Percentiles rank a stretch among this genome's conserved stretches.
Conservation (phyloP, 2,113 vertebrate species). For the Hippocampus guttulatus region DNA sequence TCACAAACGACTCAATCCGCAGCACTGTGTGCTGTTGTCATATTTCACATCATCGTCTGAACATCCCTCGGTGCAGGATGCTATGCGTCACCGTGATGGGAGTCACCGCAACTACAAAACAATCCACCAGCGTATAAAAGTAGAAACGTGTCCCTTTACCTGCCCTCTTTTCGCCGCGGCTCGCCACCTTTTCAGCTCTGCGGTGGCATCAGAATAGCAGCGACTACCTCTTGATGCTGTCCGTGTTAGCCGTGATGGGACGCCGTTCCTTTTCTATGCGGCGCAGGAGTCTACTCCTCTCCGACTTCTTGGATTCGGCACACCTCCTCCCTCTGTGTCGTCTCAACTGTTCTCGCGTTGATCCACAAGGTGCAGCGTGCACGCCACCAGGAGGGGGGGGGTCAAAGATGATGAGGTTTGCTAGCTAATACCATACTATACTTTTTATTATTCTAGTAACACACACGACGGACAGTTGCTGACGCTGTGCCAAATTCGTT, state of each 20-base stretch:
- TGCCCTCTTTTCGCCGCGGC: slow-evolving; percentile 25
- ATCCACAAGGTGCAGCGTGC: slow-evolving; percentile 29
- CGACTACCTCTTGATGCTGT: not conserved
- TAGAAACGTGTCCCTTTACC: slow-evolving; percentile 37
- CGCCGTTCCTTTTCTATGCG: slow-evolving; percentile 26
- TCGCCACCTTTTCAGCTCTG: slow-evolving; percentile 32
- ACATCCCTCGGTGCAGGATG: slow-evolving; percentile 12
- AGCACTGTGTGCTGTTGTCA: slow-evolving; percentile 2
- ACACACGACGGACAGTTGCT: too few species aligned
- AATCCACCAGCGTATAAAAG: not conserved
- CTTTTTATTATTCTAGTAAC: too few species aligned
- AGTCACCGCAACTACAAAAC: not conserved
- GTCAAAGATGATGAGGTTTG: not conserved
- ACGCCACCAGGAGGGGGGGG: slow-evolving; percentile 2
- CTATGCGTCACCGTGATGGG: slow-evolving; percentile 35
- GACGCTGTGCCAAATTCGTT: too few species aligned
- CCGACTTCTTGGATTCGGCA: slow-evolving; percentile 1
- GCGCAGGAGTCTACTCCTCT: slow-evolving; percentile 9
- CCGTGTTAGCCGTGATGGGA: slow-evolving; percentile 15
- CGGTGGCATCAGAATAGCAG: slow-evolving; percentile 22
- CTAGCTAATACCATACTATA: not conserved
- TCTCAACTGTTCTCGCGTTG: slow-evolving; percentile 17
- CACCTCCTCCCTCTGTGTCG: not conserved
- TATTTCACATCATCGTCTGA: not conserved
- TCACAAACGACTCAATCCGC: slow-evolving; percentile 15